Conservation (phyloP, 2,113 vertebrate species). For the Campylomormyrus numenius region DNA sequence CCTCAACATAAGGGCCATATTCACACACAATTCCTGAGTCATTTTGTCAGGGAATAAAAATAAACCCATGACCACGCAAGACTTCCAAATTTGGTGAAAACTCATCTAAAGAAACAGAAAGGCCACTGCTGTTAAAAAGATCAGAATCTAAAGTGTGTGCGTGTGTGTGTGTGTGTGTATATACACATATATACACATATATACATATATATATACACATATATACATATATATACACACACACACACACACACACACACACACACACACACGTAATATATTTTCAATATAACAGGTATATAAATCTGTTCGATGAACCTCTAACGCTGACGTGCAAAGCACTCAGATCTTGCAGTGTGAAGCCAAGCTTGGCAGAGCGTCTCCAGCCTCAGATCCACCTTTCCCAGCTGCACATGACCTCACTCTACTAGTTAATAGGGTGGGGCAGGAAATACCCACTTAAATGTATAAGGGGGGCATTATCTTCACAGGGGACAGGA, state of each 20-base stretch:
- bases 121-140: too few species aligned
- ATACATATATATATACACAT: neutral
- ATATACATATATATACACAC: neutral
- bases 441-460: neutral
- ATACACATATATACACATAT: too few species aligned
- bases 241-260: too few species aligned
- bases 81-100: slow-evolving; percentile 14
- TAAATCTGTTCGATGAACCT: neutral
- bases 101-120: neutral
- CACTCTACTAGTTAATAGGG: neutral
- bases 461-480: neutral
- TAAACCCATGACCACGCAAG: neutral
- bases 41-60: slow-evolving; percentile 5
- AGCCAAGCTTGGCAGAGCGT: neutral
- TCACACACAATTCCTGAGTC: neutral
- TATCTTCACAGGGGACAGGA: neutral
- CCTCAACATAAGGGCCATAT: neutral
- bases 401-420: neutral
- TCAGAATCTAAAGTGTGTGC: neutral
- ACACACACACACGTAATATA: neutral
- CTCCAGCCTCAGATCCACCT: neutral
- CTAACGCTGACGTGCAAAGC: neutral
- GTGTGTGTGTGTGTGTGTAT: too few species aligned
- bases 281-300: neutral
- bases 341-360: neutral